Evolutionary conservation across 2,113 vertebrate species (phyloP), one percentile per base, ranked within the genome.

Genomic region (cattle (Bos taurus)): DNA sequence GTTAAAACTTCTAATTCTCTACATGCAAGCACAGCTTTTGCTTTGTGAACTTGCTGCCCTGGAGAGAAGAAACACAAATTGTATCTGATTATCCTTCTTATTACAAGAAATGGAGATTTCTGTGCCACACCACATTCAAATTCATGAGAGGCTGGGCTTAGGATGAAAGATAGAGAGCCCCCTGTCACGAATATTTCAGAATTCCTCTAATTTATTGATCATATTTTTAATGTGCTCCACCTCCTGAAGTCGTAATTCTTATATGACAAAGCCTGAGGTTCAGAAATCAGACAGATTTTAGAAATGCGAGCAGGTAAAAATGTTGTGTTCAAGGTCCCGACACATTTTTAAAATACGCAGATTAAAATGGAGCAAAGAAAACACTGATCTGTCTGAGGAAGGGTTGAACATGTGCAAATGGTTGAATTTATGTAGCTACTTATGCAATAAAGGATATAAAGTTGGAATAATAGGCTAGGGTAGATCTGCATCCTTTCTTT

Each of bases 241-340:
- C 1, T 57, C 91, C 95, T 95, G 52, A 71, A 97, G 97, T 30
- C 21, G 7, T 96, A 19, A 85, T 43, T 98, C 28, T 84, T 94
- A 1, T 50, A 62, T 88, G 64, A 71, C 7, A 78, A 89, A n/a
- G 2, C 64, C 80, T 28, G 97, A 57, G 50, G 7, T 89, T 90
- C 46, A 82, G 95, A 92, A 95, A 84, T 78, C 8, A 91, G 90
- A 80, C 77, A 74, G 77, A 16, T 59, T 88, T 96, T 83, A 83
- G 71, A 92, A 97, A 88, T 56, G 92, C n/a, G 74, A 95, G 77
- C 33, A 43, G 85, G 40, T 95, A 60, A 95, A 92, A 97, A 90
- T 93, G 84, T 62, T 93, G 0, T 52, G 15, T 89, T 80, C 2
- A 2, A 90, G 71, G 28, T 86, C 91, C 92, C 94, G 67, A 91